Conservation (phyloP, 2,888 invertebrate species). For the Troides aeacus region DNA sequence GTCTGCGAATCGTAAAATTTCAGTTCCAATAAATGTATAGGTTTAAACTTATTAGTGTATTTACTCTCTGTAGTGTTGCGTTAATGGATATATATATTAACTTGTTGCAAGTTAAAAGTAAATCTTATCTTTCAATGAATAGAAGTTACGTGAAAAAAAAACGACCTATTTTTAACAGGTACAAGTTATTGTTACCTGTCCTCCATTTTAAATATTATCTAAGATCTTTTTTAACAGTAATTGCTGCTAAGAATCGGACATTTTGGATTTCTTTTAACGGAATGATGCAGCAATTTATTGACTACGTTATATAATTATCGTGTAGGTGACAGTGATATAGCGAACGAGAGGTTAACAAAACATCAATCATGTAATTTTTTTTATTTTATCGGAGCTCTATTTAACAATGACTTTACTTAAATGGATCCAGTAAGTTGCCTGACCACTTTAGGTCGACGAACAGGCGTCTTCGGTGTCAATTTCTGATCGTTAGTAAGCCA, state of each 20-base stretch:
- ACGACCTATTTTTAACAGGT: background rate
- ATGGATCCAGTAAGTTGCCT: constrained; percentile 18
- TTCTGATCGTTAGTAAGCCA: constrained; percentile 18
- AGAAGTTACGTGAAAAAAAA: background rate
- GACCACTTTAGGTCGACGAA: constrained; percentile 14
- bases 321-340: background rate
- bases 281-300: constrained; percentile 3
- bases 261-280: background rate
- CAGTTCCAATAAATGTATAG: too few species aligned
- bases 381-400: background rate
- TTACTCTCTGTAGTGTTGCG: too few species aligned
- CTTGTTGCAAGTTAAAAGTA: background rate
- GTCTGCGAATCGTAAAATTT: too few species aligned
- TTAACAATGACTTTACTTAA: constrained; percentile 10
- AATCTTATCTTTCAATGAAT: background rate
- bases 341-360: background rate
- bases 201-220: background rate
- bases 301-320: background rate
- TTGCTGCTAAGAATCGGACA: background rate
- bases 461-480: background rate
- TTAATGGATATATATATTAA: background rate
- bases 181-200: background rate
- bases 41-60: too few species aligned
- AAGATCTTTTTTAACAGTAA: background rate
- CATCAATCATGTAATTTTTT: background rate